Evolutionary conservation across 2,888 invertebrate genomes (phyloP).

Genomic region (Penaeus monodon): DNA sequence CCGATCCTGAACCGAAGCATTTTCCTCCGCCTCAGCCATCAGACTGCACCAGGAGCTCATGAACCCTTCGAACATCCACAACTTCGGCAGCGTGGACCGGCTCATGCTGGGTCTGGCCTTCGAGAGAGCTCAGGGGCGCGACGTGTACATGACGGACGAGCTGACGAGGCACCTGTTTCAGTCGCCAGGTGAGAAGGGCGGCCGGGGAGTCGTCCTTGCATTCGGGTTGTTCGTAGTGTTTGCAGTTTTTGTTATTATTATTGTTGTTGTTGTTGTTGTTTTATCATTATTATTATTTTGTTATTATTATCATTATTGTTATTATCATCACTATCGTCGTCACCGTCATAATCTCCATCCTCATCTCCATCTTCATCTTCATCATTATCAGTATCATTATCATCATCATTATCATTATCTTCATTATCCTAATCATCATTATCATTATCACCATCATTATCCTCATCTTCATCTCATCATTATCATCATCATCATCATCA

Average conservation of each 20-base stretch:
- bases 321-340: neutral
- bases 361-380: neutral
- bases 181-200: conserved; percentile 72
- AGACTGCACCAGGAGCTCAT: conserved; percentile 83
- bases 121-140: conserved; percentile 83
- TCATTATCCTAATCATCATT: neutral
- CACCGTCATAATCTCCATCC: neutral
- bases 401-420: neutral
- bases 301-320: neutral
- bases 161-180: conserved; percentile 87
- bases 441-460: neutral
- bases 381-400: neutral
- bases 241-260: neutral
- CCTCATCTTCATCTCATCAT: neutral
- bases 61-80: conserved; percentile 76
- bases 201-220: neutral
- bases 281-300: neutral
- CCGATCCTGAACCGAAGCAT: no score
- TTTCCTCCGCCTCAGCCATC: conserved; percentile 76
- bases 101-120: conserved; percentile 82
- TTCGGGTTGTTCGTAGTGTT: neutral
- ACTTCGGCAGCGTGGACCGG: conserved; percentile 83
- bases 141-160: conserved; percentile 85
- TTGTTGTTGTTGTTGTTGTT: neutral
- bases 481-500: neutral